A percentile compares a stretch with the other conserved stretches of the same genome.
These are phyloP conservation scores for Petrolisthes cinctipes DNA, from an alignment of 2,888 invertebrate species.

Conservation along the genomic window DNA sequence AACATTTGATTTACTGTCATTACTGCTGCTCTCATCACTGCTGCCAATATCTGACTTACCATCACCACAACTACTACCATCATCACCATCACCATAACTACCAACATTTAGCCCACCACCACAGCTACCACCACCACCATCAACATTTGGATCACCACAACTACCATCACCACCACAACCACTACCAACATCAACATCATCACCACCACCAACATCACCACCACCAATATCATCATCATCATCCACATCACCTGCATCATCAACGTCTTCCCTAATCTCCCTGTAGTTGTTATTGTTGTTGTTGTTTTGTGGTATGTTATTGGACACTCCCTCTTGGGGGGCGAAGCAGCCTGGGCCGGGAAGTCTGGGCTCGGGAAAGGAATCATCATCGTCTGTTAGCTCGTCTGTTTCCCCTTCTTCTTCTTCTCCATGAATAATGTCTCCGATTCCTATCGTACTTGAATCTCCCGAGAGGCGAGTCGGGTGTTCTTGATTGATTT, in stretches of 20 bases:
- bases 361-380: conserved; percentile 26
- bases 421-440: not conserved
- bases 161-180: not conserved
- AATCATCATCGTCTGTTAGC: not conserved
- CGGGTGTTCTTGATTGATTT: no score
- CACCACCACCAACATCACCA: not conserved
- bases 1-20: not conserved
- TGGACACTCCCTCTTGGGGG: conserved; percentile 25
- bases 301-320: not conserved
- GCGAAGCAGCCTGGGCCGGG: conserved; percentile 42
- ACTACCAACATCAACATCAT: not conserved
- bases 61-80: not conserved
- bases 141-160: not conserved
- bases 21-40: not conserved
- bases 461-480: no score
- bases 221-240: not conserved
- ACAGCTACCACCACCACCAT: not conserved
- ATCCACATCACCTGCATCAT: not conserved
- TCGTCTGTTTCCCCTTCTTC: not conserved
- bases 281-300: not conserved
- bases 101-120: no score
- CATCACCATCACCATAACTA: not conserved
- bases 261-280: not conserved
- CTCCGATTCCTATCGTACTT: no score
- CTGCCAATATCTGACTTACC: not conserved